phyloP scores from a whole-genome alignment of 2,113 vertebrate species.

The Hylia prasina region DNA sequence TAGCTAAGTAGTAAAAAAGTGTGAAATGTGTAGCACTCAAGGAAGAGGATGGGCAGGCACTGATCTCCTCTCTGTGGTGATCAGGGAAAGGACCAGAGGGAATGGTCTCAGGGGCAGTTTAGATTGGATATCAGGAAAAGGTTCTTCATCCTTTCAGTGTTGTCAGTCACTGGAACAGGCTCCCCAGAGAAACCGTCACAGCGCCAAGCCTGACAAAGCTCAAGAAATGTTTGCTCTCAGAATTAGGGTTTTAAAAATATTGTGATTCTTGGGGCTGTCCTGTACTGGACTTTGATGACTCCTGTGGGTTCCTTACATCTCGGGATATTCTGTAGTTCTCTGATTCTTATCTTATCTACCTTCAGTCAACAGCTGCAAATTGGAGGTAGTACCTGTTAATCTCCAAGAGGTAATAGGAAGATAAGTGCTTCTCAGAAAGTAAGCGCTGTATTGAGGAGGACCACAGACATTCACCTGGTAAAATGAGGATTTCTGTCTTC shows the following conservation, averaged over 20 bases:
- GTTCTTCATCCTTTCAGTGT: neutral
- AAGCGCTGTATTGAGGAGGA: neutral
- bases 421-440: neutral
- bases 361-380: neutral
- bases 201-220: neutral
- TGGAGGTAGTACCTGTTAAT: neutral
- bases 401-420: neutral
- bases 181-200: neutral
- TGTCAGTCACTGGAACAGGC: neutral
- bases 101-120: neutral
- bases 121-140: neutral
- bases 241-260: neutral
- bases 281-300: neutral
- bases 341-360: neutral
- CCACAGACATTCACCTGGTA: neutral
- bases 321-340: neutral
- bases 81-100: fast-evolving
- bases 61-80: neutral
- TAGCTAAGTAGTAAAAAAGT: neutral
- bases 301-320: neutral
- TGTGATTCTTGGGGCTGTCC: neutral
- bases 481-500: neutral
- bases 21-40: neutral
- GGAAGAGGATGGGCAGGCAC: neutral
- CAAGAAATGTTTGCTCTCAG: neutral